Conservation (phyloP, 2,888 invertebrate species). For the Atrina japonica region DNA sequence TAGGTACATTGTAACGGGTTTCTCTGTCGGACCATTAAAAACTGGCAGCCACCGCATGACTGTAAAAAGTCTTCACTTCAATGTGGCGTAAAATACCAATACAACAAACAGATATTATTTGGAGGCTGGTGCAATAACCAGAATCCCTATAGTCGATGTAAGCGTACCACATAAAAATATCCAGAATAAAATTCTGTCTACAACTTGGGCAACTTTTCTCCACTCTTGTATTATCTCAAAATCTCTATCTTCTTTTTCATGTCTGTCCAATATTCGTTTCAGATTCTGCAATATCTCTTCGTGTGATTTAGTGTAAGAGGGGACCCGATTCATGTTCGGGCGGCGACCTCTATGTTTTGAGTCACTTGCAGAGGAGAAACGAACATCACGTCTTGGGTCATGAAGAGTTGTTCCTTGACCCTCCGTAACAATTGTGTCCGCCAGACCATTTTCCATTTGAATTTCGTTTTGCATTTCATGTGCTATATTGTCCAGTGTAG, state of each 20-base stretch:
- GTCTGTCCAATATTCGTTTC: conserved; percentile 81
- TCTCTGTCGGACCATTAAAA: too few species aligned
- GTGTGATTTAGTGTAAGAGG: conserved; percentile 51
- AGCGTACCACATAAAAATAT: conserved; percentile 82
- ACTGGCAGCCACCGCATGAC: too few species aligned
- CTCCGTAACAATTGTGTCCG: conserved; percentile 37
- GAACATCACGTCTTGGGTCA: conserved; percentile 27
- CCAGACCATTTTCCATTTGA: conserved; percentile 61
- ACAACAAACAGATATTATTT: too few species aligned
- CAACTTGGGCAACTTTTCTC: conserved; percentile 82
- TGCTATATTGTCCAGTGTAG: conserved; percentile 79
- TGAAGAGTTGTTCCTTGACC: conserved; percentile 40
- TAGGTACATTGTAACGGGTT: too few species aligned
- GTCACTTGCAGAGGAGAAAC: conserved; percentile 18
- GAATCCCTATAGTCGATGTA: conserved; percentile 81
- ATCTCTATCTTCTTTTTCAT: conserved; percentile 80
- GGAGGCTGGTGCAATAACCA: conserved; percentile 82
- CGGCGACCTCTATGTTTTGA: conserved; percentile 5
- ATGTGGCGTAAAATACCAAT: too few species aligned
- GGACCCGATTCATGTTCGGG: conserved; percentile 13
- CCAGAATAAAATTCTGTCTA: conserved; percentile 83
- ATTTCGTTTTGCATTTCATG: conserved; percentile 77
- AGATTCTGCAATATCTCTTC: conserved; percentile 81
- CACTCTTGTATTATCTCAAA: conserved; percentile 82
- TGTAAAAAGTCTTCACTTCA: too few species aligned